Evolutionary conservation across 2,888 invertebrate genomes (phyloP).

Genomic region (Chaetogeoica ovagalla): DNA sequence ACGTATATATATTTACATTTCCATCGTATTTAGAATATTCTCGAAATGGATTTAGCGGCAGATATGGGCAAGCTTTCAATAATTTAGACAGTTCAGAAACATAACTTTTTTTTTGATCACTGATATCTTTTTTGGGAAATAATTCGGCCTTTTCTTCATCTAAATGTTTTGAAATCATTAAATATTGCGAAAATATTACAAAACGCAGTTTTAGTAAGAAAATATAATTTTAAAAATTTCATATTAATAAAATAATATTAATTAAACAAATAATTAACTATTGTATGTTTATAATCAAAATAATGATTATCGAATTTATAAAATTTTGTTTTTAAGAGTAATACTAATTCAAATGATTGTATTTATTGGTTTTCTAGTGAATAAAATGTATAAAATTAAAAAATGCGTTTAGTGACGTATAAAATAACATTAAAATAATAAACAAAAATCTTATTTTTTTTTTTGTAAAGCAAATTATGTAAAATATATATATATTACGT

Average conservation of each 20-base stretch:
- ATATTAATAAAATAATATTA: too few species aligned
- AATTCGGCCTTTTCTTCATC: conserved; percentile 66
- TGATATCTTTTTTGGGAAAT: conserved; percentile 62
- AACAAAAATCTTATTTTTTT: too few species aligned
- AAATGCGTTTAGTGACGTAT: too few species aligned
- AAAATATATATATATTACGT: background rate
- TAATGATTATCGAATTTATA: background rate
- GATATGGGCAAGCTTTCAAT: conserved; percentile 73
- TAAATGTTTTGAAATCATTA: conserved; percentile 55
- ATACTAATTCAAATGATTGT: background rate
- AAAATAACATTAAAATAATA: too few species aligned
- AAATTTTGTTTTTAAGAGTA: background rate
- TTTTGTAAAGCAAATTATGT: background rate
- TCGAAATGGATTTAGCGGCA: conserved; percentile 83
- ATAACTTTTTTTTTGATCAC: conserved; percentile 59
- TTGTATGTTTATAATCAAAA: background rate
- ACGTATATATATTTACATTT: conserved; percentile 61
- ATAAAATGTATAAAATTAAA: too few species aligned
- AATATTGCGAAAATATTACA: background rate
- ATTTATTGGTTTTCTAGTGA: too few species aligned
- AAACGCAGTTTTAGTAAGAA: background rate
- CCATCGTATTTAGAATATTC: conserved; percentile 93
- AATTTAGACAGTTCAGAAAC: conserved; percentile 74
- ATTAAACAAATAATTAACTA: too few species aligned
- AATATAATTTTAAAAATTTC: background rate